Conservation (phyloP, 2,113 vertebrate genomes). For the Hypomesus transpacificus region DNA sequence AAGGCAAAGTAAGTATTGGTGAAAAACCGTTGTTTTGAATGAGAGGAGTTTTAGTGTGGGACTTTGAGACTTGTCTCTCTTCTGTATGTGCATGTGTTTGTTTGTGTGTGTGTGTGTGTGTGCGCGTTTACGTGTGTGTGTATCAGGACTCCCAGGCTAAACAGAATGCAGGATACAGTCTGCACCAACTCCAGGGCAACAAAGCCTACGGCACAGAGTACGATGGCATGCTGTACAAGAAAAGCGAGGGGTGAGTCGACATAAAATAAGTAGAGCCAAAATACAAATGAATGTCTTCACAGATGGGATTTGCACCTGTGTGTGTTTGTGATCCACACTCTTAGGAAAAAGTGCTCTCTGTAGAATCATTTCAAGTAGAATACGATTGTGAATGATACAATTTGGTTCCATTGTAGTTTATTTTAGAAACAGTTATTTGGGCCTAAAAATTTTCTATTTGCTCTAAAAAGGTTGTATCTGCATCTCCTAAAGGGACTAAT, state of each 20-base stretch:
- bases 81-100: neutral
- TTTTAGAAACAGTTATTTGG: too few species aligned
- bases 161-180: constrained; percentile 86
- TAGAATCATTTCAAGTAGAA: too few species aligned
- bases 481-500: neutral
- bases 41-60: too few species aligned
- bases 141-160: constrained; percentile 84
- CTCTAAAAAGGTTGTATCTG: too few species aligned
- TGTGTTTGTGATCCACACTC: neutral
- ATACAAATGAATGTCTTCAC: neutral
- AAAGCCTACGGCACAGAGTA: constrained; percentile 92
- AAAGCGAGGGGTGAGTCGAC: constrained; percentile 84
- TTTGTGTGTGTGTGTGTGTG: constrained; percentile 2
- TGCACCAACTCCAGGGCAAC: constrained; percentile 97
- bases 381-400: too few species aligned
- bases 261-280: too few species aligned
- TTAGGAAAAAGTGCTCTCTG: neutral
- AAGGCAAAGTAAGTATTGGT: too few species aligned
- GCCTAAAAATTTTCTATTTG: too few species aligned
- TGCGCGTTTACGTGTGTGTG: neutral
- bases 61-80: neutral
- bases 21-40: too few species aligned
- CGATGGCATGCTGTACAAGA: constrained; percentile 86
- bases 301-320: neutral
- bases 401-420: too few species aligned